Conservation (phyloP, 2,797 vertebrate genomes). For the Psittacula echo region DNA sequence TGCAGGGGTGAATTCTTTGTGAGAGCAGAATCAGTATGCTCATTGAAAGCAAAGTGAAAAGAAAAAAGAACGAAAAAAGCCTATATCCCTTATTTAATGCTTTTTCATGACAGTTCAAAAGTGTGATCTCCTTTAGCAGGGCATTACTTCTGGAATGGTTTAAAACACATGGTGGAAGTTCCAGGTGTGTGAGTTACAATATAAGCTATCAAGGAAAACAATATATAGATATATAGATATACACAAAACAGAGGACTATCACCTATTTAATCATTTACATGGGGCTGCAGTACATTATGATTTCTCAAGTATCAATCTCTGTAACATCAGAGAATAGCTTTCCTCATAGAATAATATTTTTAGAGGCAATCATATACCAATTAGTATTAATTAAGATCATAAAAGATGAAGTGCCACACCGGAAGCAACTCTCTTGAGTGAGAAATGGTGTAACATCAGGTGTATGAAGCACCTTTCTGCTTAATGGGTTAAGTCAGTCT, state of each 20-base stretch:
- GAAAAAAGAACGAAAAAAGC: neutral
- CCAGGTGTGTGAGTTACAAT: neutral
- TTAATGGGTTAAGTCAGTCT: neutral
- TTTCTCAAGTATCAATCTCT: neutral
- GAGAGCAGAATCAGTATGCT: neutral
- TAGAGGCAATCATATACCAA: neutral
- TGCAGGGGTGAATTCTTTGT: neutral
- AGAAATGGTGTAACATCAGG: neutral
- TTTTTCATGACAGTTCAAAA: neutral
- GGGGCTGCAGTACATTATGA: neutral
- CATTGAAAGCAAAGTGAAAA: neutral
- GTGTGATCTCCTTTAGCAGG: neutral
- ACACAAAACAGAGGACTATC: neutral
- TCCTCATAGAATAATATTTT: neutral
- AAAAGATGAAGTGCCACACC: neutral
- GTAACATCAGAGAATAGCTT: neutral
- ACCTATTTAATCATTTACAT: neutral
- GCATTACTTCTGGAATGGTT: neutral
- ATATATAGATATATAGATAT: neutral
- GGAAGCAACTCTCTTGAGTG: neutral
- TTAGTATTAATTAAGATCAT: constrained; percentile 36
- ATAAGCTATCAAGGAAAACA: neutral
- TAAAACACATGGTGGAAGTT: neutral
- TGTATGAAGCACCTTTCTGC: neutral
- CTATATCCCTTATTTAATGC: neutral